These are phyloP conservation scores for Thamnophis elegans DNA, from an alignment of 2,797 vertebrate genomes.

Conservation along the genomic window DNA sequence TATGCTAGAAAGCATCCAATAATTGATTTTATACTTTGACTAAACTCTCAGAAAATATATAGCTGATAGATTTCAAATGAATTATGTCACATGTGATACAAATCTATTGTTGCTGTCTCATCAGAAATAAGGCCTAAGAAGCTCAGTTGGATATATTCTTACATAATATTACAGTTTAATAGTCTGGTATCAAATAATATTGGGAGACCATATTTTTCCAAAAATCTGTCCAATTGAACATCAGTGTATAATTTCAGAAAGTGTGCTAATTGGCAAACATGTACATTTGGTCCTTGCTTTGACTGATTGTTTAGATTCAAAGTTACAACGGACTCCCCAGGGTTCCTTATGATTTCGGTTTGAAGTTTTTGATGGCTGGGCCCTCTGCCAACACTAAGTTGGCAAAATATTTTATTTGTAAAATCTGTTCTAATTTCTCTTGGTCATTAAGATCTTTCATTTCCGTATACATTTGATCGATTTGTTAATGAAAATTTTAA, in stretches of 20 bases:
- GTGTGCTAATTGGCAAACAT: neutral
- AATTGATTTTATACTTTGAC: neutral
- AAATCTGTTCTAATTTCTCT: neutral
- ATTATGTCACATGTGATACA: neutral
- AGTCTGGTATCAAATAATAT: neutral
- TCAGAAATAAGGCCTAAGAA: neutral
- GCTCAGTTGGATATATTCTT: neutral
- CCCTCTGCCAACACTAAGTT: neutral
- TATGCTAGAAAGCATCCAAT: neutral
- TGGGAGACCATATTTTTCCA: neutral
- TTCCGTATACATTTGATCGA: neutral
- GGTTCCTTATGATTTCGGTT: neutral
- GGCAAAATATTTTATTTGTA: neutral
- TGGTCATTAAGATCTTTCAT: neutral
- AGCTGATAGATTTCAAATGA: conserved; percentile 17
- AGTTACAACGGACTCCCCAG: neutral
- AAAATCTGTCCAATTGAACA: neutral
- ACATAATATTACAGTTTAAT: neutral
- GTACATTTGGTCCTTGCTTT: neutral
- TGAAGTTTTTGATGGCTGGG: neutral
- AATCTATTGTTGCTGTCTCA: neutral
- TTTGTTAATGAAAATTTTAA: neutral
- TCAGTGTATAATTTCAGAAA: neutral
- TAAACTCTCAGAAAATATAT: neutral
- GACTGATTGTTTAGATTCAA: neutral